A percentile compares a stretch with the other conserved stretches of the same genome.
These are phyloP conservation scores for Stenolophus ochropezus DNA, from an alignment of 2,888 invertebrate genomes.

Conservation along the genomic window DNA sequence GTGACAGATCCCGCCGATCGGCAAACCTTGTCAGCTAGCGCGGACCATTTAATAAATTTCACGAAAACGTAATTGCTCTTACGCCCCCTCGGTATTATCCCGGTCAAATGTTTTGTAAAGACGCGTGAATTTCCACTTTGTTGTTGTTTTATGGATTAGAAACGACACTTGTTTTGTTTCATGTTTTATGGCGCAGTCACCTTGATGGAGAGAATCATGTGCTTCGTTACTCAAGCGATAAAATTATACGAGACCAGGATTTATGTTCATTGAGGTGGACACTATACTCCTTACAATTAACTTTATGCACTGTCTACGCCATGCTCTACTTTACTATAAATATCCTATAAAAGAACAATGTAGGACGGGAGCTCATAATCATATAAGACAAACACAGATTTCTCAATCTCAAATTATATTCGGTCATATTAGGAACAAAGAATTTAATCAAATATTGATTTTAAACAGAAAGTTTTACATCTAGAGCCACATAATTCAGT, in stretches of 20 bases:
- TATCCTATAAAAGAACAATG: background rate
- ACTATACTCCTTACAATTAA: background rate
- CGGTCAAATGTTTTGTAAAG: conserved; percentile 56
- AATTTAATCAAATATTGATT: no score
- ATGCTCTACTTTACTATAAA: background rate
- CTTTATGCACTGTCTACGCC: background rate
- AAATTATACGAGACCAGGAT: conserved; percentile 1
- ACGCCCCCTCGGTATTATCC: conserved; percentile 47
- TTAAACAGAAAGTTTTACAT: no score
- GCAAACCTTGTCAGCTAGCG: conserved; percentile 31
- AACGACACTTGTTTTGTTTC: conserved; percentile 36
- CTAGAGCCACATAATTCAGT: no score
- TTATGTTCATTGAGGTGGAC: conserved; percentile 7
- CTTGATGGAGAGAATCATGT: conserved; percentile 16
- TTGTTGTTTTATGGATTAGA: conserved; percentile 52
- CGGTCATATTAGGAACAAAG: no score
- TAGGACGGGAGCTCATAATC: background rate
- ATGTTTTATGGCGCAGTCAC: conserved; percentile 23
- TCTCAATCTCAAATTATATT: no score
- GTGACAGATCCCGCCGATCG: conserved; percentile 50
- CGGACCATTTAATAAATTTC: conserved; percentile 55
- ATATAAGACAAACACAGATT: background rate
- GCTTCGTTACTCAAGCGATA: conserved; percentile 5
- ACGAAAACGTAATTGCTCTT: conserved; percentile 56
- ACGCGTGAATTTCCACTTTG: conserved; percentile 50